phyloP scores from a whole-genome alignment of 2,888 invertebrate genomes.

The Oligia strigilis region DNA sequence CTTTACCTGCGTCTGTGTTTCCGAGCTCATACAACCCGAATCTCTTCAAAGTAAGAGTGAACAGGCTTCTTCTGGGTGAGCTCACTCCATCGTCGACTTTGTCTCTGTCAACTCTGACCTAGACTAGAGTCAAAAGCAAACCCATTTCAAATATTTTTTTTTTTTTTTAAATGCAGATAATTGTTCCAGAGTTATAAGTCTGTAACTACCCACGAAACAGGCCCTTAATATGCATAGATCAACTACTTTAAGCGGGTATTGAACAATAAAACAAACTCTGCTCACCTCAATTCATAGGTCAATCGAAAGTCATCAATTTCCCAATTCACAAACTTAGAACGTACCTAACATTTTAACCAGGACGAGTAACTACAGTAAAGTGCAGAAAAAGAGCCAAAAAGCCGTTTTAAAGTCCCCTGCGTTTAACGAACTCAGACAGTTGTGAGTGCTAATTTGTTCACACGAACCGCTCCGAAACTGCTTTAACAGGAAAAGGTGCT shows the following conservation, averaged over 20 bases:
- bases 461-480: background rate
- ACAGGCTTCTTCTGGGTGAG: too few species aligned
- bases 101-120: too few species aligned
- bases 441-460: slow-evolving; percentile 16
- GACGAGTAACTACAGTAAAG: background rate
- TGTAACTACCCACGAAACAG: background rate
- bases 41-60: too few species aligned
- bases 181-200: background rate
- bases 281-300: background rate
- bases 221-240: background rate
- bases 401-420: background rate
- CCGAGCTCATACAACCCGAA: too few species aligned
- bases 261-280: background rate
- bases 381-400: background rate
- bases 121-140: too few species aligned
- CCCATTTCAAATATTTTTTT: too few species aligned
- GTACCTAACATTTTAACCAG: background rate
- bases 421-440: slow-evolving; percentile 2
- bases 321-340: background rate
- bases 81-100: too few species aligned
- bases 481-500: background rate
- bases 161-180: background rate
- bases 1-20: too few species aligned
- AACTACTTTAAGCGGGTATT: too few species aligned
- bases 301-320: background rate